A percentile compares a stretch with the other conserved stretches of the same genome.
These are phyloP conservation scores for Aplochiton taeniatus DNA, from an alignment of 2,797 vertebrate species.

Conservation along the genomic window DNA sequence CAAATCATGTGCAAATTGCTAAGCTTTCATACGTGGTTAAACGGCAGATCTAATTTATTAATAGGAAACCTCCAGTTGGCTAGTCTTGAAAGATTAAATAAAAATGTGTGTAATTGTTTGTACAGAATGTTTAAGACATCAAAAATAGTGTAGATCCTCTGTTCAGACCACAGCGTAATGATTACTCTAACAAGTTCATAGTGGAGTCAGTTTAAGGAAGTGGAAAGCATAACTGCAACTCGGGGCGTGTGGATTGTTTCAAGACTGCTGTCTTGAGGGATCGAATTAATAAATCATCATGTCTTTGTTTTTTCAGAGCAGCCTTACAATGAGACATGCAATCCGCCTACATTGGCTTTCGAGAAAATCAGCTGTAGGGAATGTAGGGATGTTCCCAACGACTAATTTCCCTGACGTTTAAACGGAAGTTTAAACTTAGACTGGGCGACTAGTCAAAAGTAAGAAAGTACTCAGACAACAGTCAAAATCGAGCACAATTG, in stretches of 20 bases:
- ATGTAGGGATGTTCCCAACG: no score
- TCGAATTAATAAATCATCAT: conserved; percentile 46
- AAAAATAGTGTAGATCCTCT: background rate
- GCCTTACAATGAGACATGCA: conserved; percentile 31
- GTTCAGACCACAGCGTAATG: conserved; percentile 38
- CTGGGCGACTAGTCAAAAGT: no score
- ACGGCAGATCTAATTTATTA: no score
- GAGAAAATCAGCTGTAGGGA: conserved; percentile 17
- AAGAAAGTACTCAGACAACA: no score
- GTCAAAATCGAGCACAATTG: no score
- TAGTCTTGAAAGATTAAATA: background rate
- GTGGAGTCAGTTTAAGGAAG: conserved; percentile 29
- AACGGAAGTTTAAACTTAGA: no score
- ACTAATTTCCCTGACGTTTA: no score
- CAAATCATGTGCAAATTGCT: no score
- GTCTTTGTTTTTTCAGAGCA: conserved; percentile 30
- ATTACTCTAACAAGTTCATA: conserved; percentile 12
- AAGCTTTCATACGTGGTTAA: no score
- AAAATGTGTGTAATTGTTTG: no score
- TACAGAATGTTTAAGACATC: no score
- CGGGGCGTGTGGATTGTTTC: conserved; percentile 13
- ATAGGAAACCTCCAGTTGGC: background rate
- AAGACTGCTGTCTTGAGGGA: conserved; percentile 30
- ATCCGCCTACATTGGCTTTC: conserved; percentile 19
- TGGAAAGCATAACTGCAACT: conserved; percentile 12